Conservation (phyloP, 2,888 invertebrate genomes). For the Halocaridina rubra region DNA sequence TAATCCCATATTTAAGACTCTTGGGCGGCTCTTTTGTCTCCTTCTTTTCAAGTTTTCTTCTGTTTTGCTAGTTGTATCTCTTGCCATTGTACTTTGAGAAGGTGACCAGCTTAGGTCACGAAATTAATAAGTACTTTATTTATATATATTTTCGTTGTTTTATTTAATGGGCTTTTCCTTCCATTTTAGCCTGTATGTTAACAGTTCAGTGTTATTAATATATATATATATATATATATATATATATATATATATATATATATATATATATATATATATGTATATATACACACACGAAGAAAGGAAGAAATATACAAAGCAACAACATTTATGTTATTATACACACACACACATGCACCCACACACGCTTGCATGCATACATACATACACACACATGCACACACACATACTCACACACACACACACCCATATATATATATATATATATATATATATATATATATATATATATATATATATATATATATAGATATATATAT, state of each 20-base stretch:
- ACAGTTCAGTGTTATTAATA: too few species aligned
- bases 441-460: conserved; percentile 11
- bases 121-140: too few species aligned
- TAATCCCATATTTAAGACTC: too few species aligned
- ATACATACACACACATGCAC: neutral
- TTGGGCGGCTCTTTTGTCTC: too few species aligned
- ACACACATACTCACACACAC: neutral
- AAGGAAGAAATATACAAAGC: neutral
- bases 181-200: too few species aligned
- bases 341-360: neutral
- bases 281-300: neutral
- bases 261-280: conserved; percentile 2
- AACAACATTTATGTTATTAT: neutral
- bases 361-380: neutral
- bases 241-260: conserved; percentile 2
- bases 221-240: neutral
- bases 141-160: neutral
- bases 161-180: too few species aligned
- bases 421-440: neutral
- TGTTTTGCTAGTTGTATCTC: too few species aligned
- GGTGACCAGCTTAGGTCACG: too few species aligned
- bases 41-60: too few species aligned
- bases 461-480: conserved; percentile 14
- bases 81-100: too few species aligned
- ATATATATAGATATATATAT: neutral